Percentiles rank a stretch among this genome's conserved stretches.
Evolutionary conservation across 35 echinoderm and acorn worm species (phyloP).

Genomic region (Hemicentrotus pulcherrimus): DNA sequence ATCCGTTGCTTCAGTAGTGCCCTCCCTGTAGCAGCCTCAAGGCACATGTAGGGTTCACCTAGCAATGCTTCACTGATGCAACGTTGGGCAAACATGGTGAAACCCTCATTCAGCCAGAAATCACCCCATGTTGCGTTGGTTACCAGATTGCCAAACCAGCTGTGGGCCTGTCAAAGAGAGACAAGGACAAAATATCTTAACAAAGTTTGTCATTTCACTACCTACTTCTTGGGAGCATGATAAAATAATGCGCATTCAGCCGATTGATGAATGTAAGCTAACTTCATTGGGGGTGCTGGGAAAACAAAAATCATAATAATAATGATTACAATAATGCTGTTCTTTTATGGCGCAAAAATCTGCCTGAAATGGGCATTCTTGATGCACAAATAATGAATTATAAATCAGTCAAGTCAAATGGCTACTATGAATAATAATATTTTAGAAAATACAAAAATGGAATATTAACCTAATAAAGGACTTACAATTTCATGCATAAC

Average conservation of each 20-base stretch:
- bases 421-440: too few relatives aligned
- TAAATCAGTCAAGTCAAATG: neutral
- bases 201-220: too few relatives aligned
- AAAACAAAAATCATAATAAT: too few relatives aligned
- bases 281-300: too few relatives aligned
- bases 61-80: constrained; percentile 64
- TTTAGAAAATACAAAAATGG: too few relatives aligned
- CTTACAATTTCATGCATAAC: constrained; percentile 95
- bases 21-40: constrained; percentile 66
- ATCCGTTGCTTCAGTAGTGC: constrained; percentile 57
- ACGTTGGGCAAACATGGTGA: constrained; percentile 86
- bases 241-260: too few relatives aligned
- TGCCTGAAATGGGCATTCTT: neutral
- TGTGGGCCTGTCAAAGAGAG: constrained; percentile 64
- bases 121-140: constrained; percentile 87
- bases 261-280: too few relatives aligned
- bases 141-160: constrained; percentile 89
- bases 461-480: too few relatives aligned
- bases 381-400: neutral
- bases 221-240: too few relatives aligned
- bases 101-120: constrained; percentile 83
- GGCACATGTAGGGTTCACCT: constrained; percentile 62
- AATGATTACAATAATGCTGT: neutral
- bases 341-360: neutral
- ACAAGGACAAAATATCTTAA: neutral